Base-by-base conservation (phyloP, 2,888 invertebrate genomes). In the Lymantria monacha region DNA sequence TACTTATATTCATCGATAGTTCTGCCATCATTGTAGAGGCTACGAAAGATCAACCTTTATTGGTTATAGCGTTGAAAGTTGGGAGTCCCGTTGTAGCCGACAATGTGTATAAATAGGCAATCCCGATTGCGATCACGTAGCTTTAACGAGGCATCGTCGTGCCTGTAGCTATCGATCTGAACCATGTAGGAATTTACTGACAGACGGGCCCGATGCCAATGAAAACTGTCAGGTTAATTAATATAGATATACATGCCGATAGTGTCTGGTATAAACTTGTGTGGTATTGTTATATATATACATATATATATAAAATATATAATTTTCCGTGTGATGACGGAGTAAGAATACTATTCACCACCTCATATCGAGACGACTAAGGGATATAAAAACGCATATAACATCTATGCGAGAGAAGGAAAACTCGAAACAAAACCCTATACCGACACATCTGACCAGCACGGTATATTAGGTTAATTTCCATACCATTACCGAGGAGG, bases 41-140 rank as follows among this genome's bases (percentile, higher is more conserved):
- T 66, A 59, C 62, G 43, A 57, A 51, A 59, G 80, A 57, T 78
- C 81, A 63, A 46, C 36, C 55, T 61, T 50, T 46, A 44, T 49
- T 80, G 81, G 85, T 74, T 76, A 72, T 67, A 66, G 67, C 48
- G 62, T 63, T 69, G 70, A 70, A 73, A 79, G 78, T 73, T 59
- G 72, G 72, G 72, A 74, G 73, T 72, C 66, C 72, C 72, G 59
- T 74, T 72, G 80, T 69, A 81, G 80, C 80, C 79, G 79, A 84
- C 86, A 84, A 82, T 87, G 85, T 84, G 80, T 70, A 85, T 88
- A 89, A 89, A 87, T 84, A 87, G 87, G 87, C 83, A 81, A 86
- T 90, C 76, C 74, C 76, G 76, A 89, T 86, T 85, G 85, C 82
- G 85, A 86, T 87, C 89, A 90, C 89, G 89, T 88, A 80, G 74